phyloP scores from a whole-genome alignment of 2,113 vertebrate species.

The Panthera leo region DNA sequence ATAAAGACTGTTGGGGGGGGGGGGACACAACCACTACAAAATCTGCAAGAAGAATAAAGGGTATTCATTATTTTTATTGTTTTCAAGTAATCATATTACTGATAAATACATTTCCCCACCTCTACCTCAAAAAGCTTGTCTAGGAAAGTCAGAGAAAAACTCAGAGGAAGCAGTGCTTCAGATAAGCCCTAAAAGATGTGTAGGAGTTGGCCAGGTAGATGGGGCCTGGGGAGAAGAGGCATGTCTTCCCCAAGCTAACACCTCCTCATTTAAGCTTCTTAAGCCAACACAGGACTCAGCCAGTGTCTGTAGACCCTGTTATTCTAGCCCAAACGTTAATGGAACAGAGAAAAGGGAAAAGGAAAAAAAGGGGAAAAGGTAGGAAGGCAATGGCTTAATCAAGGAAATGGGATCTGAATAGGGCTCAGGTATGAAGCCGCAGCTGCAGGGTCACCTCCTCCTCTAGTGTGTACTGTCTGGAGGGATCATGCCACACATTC shows the following conservation, averaged over 20 bases:
- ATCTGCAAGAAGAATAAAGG: not conserved
- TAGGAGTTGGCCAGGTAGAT: not conserved
- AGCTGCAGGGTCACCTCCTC: accelerated
- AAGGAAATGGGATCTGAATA: not conserved
- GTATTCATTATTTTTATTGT: not conserved
- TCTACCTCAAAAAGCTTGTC: not conserved
- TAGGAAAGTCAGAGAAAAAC: not conserved
- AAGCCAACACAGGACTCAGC: not conserved
- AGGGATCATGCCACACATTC: no score
- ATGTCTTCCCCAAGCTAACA: not conserved
- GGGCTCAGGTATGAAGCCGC: not conserved
- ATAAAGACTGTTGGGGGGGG: not conserved
- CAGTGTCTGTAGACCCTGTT: no score
- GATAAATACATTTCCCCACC: not conserved
- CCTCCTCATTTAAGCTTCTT: not conserved
- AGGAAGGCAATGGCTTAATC: not conserved
- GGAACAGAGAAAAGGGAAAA: not conserved
- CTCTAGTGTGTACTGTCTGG: not conserved
- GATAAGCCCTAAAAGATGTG: not conserved
- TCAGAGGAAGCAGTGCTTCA: not conserved
- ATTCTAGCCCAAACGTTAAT: not conserved
- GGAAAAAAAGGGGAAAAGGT: not conserved
- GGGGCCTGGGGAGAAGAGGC: accelerated
- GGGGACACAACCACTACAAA: not conserved
- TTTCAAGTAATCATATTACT: not conserved